Percentiles rank a stretch among this genome's conserved stretches.
Conservation (phyloP, 2,797 vertebrate genomes). For the Brachyalestes nurse region DNA sequence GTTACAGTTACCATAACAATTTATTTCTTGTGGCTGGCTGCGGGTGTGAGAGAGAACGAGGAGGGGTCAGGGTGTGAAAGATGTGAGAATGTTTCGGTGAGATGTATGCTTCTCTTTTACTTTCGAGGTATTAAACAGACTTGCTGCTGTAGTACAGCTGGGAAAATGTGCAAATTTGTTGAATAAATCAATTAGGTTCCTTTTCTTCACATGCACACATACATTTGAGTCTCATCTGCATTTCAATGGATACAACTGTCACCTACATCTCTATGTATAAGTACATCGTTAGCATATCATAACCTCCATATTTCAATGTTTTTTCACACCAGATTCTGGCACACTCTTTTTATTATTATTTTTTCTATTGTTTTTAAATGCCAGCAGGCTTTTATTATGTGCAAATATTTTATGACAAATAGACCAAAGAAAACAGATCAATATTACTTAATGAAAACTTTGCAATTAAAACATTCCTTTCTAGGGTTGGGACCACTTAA, state of each 20-base stretch:
- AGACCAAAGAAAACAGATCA: no score
- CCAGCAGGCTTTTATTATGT: background rate
- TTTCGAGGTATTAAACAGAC: conserved; percentile 9
- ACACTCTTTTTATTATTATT: no score
- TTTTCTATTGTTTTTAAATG: background rate
- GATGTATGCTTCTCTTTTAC: conserved; percentile 12
- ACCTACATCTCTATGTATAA: background rate
- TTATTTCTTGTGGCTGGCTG: conserved; percentile 33
- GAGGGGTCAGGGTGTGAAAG: conserved; percentile 28
- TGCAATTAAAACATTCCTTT: no score
- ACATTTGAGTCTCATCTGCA: background rate
- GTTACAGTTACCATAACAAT: conserved; percentile 47
- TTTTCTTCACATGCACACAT: background rate
- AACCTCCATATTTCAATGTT: no score
- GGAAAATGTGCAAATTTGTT: conserved; percentile 4
- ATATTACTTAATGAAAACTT: no score
- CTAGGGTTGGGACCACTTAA: no score
- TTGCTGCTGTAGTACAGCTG: background rate
- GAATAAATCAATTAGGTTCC: conserved; percentile 19
- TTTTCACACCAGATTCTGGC: no score
- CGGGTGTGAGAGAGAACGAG: conserved; percentile 4
- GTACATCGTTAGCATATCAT: no score
- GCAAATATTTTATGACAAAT: background rate
- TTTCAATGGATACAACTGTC: background rate
- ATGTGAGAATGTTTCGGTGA: background rate